phyloP scores from a whole-genome alignment of 1,140 invertebrate genomes.

The Chrysomallon squamiferum region DNA sequence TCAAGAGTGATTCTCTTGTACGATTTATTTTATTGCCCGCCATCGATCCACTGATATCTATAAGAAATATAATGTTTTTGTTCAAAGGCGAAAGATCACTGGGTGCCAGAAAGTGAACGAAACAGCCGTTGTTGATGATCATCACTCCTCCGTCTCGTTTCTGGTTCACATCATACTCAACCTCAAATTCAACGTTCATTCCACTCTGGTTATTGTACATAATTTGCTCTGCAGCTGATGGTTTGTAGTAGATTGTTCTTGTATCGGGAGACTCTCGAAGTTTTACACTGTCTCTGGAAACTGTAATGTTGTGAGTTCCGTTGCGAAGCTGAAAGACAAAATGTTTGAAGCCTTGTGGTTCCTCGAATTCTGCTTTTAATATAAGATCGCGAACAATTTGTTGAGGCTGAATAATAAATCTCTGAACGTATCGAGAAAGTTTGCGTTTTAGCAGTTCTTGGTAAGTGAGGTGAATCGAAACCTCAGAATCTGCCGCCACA shows the following conservation, averaged over 20 bases:
- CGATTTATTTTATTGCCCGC: conserved; percentile 71
- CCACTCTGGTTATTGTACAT: conserved; percentile 5
- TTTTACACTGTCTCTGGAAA: neutral
- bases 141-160: conserved; percentile 22
- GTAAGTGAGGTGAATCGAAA: no score
- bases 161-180: conserved; percentile 28
- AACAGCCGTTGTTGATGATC: conserved; percentile 74
- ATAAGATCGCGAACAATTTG: conserved; percentile 26
- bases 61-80: conserved; percentile 75
- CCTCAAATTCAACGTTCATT: conserved; percentile 23
- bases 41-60: conserved; percentile 78
- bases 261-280: conserved; percentile 4
- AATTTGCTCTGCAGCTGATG: conserved; percentile 9
- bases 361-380: conserved; percentile 15
- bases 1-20: conserved; percentile 71
- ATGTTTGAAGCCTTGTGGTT: conserved; percentile 23
- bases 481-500: no score
- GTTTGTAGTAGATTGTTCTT: conserved; percentile 19
- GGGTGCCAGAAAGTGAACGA: conserved; percentile 74
- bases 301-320: neutral
- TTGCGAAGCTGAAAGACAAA: conserved; percentile 20
- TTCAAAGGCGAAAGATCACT: conserved; percentile 66
- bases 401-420: conserved; percentile 24
- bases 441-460: conserved; percentile 28
- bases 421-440: conserved; percentile 26